Conservation (phyloP, 2,113 vertebrate genomes). For the Etia nguti region DNA sequence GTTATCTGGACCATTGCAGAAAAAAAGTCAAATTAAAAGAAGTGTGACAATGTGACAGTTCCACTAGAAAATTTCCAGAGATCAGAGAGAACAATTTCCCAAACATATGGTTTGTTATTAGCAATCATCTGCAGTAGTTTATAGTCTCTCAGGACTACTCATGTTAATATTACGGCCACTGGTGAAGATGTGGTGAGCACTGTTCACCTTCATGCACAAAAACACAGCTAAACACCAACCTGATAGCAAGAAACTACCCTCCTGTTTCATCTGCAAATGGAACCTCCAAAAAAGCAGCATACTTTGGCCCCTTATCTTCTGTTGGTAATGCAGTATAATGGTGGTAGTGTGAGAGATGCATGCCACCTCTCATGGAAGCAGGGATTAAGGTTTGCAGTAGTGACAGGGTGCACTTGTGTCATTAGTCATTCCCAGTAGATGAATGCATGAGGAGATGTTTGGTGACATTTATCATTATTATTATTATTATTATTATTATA, state of each 20-base stretch:
- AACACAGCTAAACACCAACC: neutral
- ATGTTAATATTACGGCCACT: neutral
- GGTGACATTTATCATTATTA: neutral
- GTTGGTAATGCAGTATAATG: constrained; percentile 32
- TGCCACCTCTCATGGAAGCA: neutral
- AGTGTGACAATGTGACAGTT: neutral
- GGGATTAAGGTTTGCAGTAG: neutral
- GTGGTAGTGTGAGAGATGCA: neutral
- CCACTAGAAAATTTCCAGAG: neutral
- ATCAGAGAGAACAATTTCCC: neutral
- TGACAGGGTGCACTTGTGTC: neutral
- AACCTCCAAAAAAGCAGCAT: neutral
- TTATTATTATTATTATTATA: neutral
- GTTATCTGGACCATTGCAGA: neutral
- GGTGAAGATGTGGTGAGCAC: neutral
- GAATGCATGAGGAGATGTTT: neutral
- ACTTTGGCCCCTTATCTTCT: neutral
- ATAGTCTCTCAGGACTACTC: neutral
- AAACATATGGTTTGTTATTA: neutral
- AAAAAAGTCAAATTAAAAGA: neutral
- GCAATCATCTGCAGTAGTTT: neutral
- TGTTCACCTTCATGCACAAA: neutral
- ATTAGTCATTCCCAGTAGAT: neutral
- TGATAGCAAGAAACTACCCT: neutral
- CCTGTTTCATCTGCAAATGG: neutral